Evolutionary conservation across 2,888 invertebrate species (phyloP), one percentile per base, ranked within the genome.

Genomic region (Gasteruption jaculator): DNA sequence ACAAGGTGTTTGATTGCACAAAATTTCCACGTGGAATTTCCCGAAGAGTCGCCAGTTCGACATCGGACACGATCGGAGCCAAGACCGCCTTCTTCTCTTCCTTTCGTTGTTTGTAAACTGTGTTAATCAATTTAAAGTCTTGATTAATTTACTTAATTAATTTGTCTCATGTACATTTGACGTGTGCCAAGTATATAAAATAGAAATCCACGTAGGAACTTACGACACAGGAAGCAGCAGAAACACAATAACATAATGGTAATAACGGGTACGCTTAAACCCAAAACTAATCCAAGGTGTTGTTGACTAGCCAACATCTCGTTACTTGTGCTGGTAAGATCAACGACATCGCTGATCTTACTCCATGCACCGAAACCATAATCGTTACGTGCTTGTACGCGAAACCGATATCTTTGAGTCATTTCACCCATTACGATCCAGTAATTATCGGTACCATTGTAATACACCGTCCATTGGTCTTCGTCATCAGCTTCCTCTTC

Each of bases 291-390:
- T 24, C 77, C 74, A 29, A 76, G 68, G 40, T 74, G 77, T 52
- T 74, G 75, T 39, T 76, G 76, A 0, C 76, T 74, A 22, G 58
- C 76, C 56, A 49, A 67, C 66, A 51, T 58, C 5, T 62, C 59
- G 2, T 67, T 63, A 27, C 74, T 74, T 50, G 66, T 72, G 56
- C 72, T 72, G 1, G 72, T 71, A n/a, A 78, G 61, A 60, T 79
- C 78, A 54, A 82, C 77, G 22, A 79, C 74, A 20, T 77, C 76
- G 52, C 85, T 88, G 35, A 77, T 72, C 50, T 76, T 72, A 49
- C 90, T 91, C 66, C 83, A 83, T 11, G 81, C 77, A 44, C 92
- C 87, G 82, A 87, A 89, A 15, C 93, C 93, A 67, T 86, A 82
- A 3, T 76, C 73, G 70, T 93, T 94, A 42, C 77, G 74, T 0